Base-by-base conservation (phyloP, 1,140 invertebrate genomes). In the Drosophila rufa region DNA sequence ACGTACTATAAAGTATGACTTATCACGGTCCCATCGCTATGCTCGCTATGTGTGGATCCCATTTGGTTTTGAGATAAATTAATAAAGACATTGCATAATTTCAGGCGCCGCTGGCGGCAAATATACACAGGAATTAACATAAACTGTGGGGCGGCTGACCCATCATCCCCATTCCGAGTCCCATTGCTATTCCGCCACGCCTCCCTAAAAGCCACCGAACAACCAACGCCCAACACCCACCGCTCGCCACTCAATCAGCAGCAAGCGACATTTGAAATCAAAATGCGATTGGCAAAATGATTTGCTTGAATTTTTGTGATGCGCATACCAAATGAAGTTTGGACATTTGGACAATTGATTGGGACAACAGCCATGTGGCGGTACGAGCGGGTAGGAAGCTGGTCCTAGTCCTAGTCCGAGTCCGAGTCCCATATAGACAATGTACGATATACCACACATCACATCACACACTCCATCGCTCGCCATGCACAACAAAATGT, bases 301-400 rank as follows among this genome's bases (percentile, higher is more conserved):
- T 89, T 89, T 89, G 85, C 85, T 89, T 90, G 75, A 89, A 90
- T 90, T 89, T 89, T 89, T 89, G 85, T 89, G 85, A 89, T 89
- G 85, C 85, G 85, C 78, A 89, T 89, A 90, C 85, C 81, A 89
- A 89, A 89, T 89, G 85, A 89, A 89, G 85, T 89, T 90, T 89
- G 85, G 84, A 89, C 85, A 84, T 84, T 84, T 81, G 84, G 85
- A 89, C 80, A 90, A 90, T 90, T 89, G 84, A 90, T 89, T 89
- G 85, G 81, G 80, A 86, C 80, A 77, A 74, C 68, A 27, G 77
- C 62, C 77, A 80, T 79, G 66, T 50, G 69, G 45, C 69, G 57
- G 42, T 42, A 62, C 45, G 48, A 33, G 48, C 40, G 43, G 67
- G n/a, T 40, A 48, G 33, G 48, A 15, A 45, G 8, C 46, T 17